Evolutionary conservation across 92 coral and sea anemone genomes (phyloP).

Genomic region (Porites rus): DNA sequence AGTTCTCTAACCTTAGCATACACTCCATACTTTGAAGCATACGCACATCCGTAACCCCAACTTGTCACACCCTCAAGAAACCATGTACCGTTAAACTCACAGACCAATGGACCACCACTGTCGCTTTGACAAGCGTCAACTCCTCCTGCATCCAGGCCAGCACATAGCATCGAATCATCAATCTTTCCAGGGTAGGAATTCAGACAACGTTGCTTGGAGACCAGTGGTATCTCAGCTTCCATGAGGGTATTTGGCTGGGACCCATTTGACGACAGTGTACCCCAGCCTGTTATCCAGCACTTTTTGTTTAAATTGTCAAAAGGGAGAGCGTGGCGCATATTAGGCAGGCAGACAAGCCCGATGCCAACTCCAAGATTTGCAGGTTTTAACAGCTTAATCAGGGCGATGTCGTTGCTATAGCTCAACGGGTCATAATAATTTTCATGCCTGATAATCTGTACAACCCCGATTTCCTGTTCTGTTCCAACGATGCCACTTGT

Average conservation of each 20-base stretch:
- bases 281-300: constrained; percentile 49
- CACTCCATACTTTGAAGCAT: constrained; percentile 3
- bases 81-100: constrained; percentile 8
- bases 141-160: constrained; percentile 51
- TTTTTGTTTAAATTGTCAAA: background rate
- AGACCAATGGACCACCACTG: constrained; percentile 26
- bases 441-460: constrained; percentile 31
- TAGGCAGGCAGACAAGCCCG: constrained; percentile 55
- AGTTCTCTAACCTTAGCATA: background rate
- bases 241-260: background rate
- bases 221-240: constrained; percentile 22
- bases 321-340: constrained; percentile 26
- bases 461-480: constrained; percentile 53
- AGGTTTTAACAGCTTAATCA: constrained; percentile 40
- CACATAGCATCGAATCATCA: constrained; percentile 44
- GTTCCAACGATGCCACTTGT: constrained; percentile 12
- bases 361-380: constrained; percentile 42
- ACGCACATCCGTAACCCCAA: constrained; percentile 3
- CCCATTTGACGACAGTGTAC: background rate
- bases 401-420: constrained; percentile 58
- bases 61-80: constrained; percentile 22
- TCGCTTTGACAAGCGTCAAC: constrained; percentile 45
- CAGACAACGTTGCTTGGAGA: constrained; percentile 1
- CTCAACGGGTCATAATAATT: constrained; percentile 1
- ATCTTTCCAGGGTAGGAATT: constrained; percentile 14